A percentile compares a stretch with the other conserved stretches of the same genome.
These are phyloP conservation scores for Nilaparvata lugens DNA, from an alignment of 1,140 invertebrate species.

Conservation along the genomic window DNA sequence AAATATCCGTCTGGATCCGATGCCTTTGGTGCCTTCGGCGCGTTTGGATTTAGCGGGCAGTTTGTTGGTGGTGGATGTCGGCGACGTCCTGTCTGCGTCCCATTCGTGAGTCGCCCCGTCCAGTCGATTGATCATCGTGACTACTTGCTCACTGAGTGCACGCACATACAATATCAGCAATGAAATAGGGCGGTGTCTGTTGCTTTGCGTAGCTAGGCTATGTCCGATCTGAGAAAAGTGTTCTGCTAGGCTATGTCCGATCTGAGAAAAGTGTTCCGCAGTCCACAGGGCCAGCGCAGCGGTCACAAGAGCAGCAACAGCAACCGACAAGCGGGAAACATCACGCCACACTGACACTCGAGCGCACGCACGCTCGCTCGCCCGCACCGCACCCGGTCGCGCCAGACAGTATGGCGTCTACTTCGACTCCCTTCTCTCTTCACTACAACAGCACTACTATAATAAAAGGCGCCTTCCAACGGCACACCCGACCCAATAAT, in stretches of 20 bases:
- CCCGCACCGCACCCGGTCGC: no score
- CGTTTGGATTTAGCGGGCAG: slow-evolving; percentile 25
- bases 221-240: slow-evolving; percentile 28
- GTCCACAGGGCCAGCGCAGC: no score
- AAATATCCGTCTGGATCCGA: slow-evolving; percentile 72
- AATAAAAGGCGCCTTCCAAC: slow-evolving; percentile 10
- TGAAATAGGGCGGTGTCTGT: slow-evolving; percentile 21
- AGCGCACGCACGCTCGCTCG: slow-evolving; percentile 5
- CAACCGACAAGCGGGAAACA: slow-evolving; percentile 36
- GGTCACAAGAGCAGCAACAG: slow-evolving; percentile 30
- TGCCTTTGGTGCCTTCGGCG: slow-evolving; percentile 38
- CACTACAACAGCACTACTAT: slow-evolving; percentile 4
- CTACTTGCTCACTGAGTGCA: slow-evolving; percentile 22
- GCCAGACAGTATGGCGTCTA: slow-evolving; percentile 3
- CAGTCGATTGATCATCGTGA: slow-evolving; percentile 40
- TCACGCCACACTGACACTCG: slow-evolving; percentile 13
- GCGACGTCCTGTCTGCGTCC: slow-evolving; percentile 37
- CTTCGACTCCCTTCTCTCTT: no score
- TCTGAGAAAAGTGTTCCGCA: slow-evolving; percentile 31
- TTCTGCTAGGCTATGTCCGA: slow-evolving; percentile 26
- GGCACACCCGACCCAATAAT: neutral
- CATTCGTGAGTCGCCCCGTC: slow-evolving; percentile 43
- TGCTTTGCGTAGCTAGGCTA: slow-evolving; percentile 23
- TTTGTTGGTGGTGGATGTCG: slow-evolving; percentile 36
- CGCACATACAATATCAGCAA: slow-evolving; percentile 17